These are phyloP conservation scores for Tangara arthus DNA, from an alignment of 2,797 vertebrate species.

Conservation along the genomic window DNA sequence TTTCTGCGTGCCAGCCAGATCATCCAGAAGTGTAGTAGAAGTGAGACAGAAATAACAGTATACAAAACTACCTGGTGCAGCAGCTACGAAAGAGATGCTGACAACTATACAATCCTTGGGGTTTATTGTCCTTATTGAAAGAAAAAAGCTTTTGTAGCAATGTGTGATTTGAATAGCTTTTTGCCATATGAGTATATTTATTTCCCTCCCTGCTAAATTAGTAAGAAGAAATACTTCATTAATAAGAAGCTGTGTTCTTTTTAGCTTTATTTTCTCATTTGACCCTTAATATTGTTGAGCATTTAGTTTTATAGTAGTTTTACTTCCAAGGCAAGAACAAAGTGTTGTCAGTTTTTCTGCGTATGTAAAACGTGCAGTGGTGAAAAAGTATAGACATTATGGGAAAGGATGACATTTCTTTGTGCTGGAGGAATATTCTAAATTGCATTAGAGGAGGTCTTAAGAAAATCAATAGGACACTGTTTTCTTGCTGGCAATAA, in stretches of 20 bases:
- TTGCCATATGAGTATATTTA: neutral
- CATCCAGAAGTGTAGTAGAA: neutral
- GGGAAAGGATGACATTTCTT: neutral
- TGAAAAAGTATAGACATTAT: neutral
- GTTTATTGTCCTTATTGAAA: neutral
- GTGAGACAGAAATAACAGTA: neutral
- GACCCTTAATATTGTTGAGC: neutral
- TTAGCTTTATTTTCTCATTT: neutral
- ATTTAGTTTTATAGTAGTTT: neutral
- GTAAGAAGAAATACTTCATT: neutral
- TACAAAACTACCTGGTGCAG: neutral
- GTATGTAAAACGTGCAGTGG: neutral
- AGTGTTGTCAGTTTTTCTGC: neutral
- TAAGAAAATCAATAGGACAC: neutral
- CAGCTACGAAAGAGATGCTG: neutral
- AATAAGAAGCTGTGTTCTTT: neutral
- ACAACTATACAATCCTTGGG: neutral
- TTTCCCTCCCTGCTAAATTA: neutral
- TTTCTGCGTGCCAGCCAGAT: neutral
- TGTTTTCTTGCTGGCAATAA: neutral
- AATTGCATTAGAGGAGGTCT: neutral
- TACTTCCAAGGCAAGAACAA: neutral
- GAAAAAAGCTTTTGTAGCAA: neutral
- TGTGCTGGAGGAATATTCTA: neutral
- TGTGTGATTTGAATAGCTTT: neutral